A percentile compares a stretch with the other conserved stretches of the same genome.
Conservation (phyloP, 2,797 vertebrate genomes). For the Syngnathus rostellatus region DNA sequence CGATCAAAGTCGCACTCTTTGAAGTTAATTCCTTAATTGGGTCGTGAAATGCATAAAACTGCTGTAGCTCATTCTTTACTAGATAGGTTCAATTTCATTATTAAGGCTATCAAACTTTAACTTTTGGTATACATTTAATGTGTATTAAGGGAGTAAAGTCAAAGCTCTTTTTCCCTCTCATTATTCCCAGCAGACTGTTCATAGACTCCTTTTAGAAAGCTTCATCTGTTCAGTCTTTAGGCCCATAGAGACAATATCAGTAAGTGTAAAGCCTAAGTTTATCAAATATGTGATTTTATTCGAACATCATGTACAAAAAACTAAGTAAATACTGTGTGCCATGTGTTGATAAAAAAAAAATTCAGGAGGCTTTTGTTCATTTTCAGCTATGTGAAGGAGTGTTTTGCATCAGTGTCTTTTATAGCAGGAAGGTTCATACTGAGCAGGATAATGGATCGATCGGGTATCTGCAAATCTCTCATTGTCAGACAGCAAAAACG, state of each 20-base stretch:
- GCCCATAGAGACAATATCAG: background rate
- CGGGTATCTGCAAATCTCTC: background rate
- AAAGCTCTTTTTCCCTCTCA: background rate
- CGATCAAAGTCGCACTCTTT: background rate
- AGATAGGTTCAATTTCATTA: background rate
- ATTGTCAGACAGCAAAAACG: background rate
- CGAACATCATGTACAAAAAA: background rate
- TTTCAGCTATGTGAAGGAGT: background rate
- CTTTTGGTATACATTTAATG: slow-evolving; percentile 2
- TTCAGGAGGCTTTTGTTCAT: background rate
- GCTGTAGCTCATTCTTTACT: background rate
- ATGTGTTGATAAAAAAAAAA: background rate
- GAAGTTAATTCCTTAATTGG: background rate
- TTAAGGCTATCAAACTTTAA: background rate
- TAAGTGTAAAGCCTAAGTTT: background rate
- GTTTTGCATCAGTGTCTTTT: background rate
- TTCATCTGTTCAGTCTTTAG: slow-evolving; percentile 3
- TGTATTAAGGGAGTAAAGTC: background rate
- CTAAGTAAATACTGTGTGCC: background rate
- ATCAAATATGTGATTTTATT: background rate
- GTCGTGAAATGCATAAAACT: background rate
- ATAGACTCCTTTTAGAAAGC: background rate
- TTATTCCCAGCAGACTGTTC: background rate
- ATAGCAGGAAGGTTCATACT: background rate
- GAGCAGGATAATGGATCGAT: background rate